phyloP scores from a whole-genome alignment of 2,797 vertebrate species.

The Pangasius djambal region DNA sequence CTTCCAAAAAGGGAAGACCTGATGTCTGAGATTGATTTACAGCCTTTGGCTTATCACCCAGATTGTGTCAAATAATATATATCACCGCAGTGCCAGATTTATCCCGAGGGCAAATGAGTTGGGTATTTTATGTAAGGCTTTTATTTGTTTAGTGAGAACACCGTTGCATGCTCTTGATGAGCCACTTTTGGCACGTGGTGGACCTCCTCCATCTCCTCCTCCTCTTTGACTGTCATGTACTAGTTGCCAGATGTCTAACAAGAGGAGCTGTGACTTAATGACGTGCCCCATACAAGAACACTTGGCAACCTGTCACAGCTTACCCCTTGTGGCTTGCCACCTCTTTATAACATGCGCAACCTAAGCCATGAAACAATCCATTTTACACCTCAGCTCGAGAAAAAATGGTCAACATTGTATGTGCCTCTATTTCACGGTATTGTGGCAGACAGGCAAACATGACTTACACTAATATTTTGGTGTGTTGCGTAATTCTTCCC shows the following conservation, averaged over 20 bases:
- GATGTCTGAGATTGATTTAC: slow-evolving; percentile 42
- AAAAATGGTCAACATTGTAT: slow-evolving; percentile 55
- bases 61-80: slow-evolving; percentile 46
- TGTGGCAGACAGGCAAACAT: slow-evolving; percentile 58
- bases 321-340: slow-evolving; percentile 63
- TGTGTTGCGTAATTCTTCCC: slow-evolving; percentile 38
- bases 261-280: slow-evolving; percentile 62
- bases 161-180: slow-evolving; percentile 65
- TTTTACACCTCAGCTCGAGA: slow-evolving; percentile 66
- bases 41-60: slow-evolving; percentile 42
- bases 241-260: slow-evolving; percentile 73
- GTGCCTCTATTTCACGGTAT: slow-evolving; percentile 61
- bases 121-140: slow-evolving; percentile 61
- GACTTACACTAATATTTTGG: slow-evolving; percentile 37
- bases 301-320: slow-evolving; percentile 55
- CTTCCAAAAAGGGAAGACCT: slow-evolving; percentile 41
- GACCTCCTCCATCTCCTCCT: background rate
- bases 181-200: slow-evolving; percentile 60
- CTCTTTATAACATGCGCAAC: slow-evolving; percentile 59
- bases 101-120: slow-evolving; percentile 56
- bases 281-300: slow-evolving; percentile 55
- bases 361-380: slow-evolving; percentile 52
- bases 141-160: slow-evolving; percentile 69
- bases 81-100: slow-evolving; percentile 57
- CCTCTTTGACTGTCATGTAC: slow-evolving; percentile 65